Evolutionary conservation across 2,888 invertebrate species (phyloP).

Genomic region (Mellilla xanthometata): DNA sequence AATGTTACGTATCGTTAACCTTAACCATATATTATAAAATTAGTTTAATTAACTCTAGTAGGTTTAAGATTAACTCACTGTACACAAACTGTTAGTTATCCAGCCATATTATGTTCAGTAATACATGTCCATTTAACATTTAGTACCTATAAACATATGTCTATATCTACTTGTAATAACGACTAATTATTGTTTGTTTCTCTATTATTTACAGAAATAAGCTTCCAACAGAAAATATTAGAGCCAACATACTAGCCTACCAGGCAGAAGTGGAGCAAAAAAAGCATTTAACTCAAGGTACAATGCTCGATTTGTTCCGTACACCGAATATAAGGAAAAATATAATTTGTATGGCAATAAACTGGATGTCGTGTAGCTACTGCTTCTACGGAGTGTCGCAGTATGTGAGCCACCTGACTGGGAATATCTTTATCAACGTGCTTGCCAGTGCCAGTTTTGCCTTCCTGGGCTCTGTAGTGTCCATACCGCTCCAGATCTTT

Average conservation of each 20-base stretch:
- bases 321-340: slow-evolving; percentile 87
- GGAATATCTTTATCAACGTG: slow-evolving; percentile 91
- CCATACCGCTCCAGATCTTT: slow-evolving; percentile 84
- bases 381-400: slow-evolving; percentile 89
- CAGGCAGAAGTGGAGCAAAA: slow-evolving; percentile 49
- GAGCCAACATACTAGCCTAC: slow-evolving; percentile 59
- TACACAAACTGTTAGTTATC: too few relatives aligned
- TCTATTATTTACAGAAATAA: slow-evolving; percentile 73
- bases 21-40: too few relatives aligned
- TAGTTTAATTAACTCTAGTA: too few relatives aligned
- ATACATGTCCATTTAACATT: too few relatives aligned
- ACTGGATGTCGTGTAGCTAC: slow-evolving; percentile 90
- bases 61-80: too few relatives aligned
- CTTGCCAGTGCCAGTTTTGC: slow-evolving; percentile 83
- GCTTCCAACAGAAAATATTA: slow-evolving; percentile 69
- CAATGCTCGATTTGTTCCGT: slow-evolving; percentile 85
- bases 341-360: slow-evolving; percentile 86
- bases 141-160: too few relatives aligned
- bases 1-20: too few relatives aligned
- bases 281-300: slow-evolving; percentile 68
- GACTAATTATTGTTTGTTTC: too few relatives aligned
- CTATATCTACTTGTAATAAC: neutral
- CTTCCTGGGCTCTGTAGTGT: slow-evolving; percentile 80
- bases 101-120: too few relatives aligned
- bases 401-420: slow-evolving; percentile 88